Percentiles rank a stretch among this genome's conserved stretches.
These are phyloP conservation scores for Callosobruchus maculatus DNA, from an alignment of 2,888 invertebrate species.

Conservation along the genomic window DNA sequence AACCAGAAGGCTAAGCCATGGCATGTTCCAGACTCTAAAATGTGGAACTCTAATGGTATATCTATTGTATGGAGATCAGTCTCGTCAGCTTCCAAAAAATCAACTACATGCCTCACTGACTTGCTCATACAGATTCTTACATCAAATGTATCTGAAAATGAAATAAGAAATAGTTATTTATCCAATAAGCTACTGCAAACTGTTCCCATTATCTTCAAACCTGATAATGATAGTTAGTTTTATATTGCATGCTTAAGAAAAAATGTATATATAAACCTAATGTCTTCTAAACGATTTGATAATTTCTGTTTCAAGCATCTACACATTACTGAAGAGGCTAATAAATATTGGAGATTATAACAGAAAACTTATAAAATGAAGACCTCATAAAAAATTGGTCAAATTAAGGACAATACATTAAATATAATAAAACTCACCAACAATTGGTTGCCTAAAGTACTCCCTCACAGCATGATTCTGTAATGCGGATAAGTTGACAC, in stretches of 20 bases:
- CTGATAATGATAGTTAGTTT: too few species aligned
- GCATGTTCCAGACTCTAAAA: slow-evolving; percentile 89
- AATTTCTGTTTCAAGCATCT: too few species aligned
- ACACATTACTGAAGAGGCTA: too few species aligned
- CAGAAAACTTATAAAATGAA: too few species aligned
- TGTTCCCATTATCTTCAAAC: too few species aligned
- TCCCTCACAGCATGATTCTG: slow-evolving; percentile 93
- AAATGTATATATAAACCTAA: background rate
- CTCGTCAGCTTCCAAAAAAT: slow-evolving; percentile 90
- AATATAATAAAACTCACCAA: slow-evolving; percentile 12
- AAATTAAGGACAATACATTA: too few species aligned
- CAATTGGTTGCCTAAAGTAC: slow-evolving; percentile 64
- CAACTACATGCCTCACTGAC: slow-evolving; percentile 87
- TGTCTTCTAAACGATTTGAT: background rate
- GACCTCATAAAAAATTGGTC: too few species aligned
- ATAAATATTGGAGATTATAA: too few species aligned
- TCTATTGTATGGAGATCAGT: slow-evolving; percentile 92
- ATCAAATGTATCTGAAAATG: slow-evolving; percentile 62
- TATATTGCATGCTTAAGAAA: too few species aligned
- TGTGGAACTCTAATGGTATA: slow-evolving; percentile 90
- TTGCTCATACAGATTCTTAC: slow-evolving; percentile 95
- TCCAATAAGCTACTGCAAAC: too few species aligned
- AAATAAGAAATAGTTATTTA: background rate
- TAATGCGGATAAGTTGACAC: slow-evolving; percentile 89
- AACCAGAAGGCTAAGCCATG: slow-evolving; percentile 99